Percentiles rank a stretch among this genome's conserved stretches.
phyloP scores from a whole-genome alignment of 2,888 invertebrate species.

The Venusia cambrica region DNA sequence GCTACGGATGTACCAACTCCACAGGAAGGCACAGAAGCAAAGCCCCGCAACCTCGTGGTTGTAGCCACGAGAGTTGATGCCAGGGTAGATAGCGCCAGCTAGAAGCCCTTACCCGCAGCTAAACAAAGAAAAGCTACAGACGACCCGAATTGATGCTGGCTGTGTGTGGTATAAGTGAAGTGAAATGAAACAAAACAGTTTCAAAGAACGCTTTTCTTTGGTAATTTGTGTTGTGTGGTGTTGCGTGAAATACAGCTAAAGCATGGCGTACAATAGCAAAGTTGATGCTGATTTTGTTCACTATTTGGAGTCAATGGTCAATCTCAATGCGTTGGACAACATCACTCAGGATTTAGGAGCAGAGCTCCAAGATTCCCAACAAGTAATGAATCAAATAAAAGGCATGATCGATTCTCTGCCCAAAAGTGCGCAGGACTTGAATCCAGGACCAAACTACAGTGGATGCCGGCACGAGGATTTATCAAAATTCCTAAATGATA shows the following conservation, averaged over 20 bases:
- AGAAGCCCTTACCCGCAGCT: too few species aligned
- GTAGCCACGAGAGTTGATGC: too few species aligned
- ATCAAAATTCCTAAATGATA: constrained; percentile 51
- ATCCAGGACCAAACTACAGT: constrained; percentile 27
- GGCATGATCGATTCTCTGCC: constrained; percentile 51
- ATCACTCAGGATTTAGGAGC: constrained; percentile 57
- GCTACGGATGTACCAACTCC: too few species aligned
- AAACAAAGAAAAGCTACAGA: too few species aligned
- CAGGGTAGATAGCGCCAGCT: too few species aligned
- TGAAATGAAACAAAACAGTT: too few species aligned
- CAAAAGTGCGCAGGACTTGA: constrained; percentile 20
- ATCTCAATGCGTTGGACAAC: constrained; percentile 55
- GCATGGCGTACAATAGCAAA: constrained; percentile 16
- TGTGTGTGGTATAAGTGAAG: too few species aligned
- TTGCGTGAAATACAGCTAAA: background rate
- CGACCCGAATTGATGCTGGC: too few species aligned
- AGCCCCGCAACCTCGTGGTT: too few species aligned
- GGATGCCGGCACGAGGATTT: constrained; percentile 47
- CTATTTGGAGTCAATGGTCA: constrained; percentile 54
- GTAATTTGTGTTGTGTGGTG: too few species aligned
- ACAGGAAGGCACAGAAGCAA: too few species aligned
- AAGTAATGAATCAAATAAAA: constrained; percentile 58
- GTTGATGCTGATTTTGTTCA: constrained; percentile 43
- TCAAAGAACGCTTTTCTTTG: too few species aligned
- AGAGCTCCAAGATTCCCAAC: constrained; percentile 61